Base-by-base conservation (phyloP, 2,797 vertebrate species). In the Aeoliscus strigatus region DNA sequence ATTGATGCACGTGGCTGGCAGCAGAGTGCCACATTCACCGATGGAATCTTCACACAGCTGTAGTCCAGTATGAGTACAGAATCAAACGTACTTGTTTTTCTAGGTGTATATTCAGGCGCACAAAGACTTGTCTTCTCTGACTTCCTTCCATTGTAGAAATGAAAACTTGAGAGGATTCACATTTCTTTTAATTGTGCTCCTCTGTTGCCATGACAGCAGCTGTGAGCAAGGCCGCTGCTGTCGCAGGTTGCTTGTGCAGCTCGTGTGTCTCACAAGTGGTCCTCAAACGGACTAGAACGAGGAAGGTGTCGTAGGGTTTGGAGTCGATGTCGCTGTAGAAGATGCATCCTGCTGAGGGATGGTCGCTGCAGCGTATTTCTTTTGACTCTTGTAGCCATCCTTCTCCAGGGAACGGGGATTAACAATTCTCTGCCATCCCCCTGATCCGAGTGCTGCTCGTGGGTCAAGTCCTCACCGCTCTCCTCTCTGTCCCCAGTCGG, bases 201-300 rank as follows among this genome's bases (percentile, higher is more conserved):
- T 73, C 62, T 66, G 89, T 90, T 91, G 86, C 88, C 84, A 90
- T 90, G 87, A 75, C 85, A 88, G 85, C 84, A 30, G 61, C 70
- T 76, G 69, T 67, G 77, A 83, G 81, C 71, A 45, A 57, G 80
- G 58, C 73, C 77, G 75, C 78, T 77, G 77, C 84, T 88, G 83
- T 87, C 81, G 80, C 80, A 80, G 82, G 81, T 82, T 90, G 87
- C 88, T 87, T 87, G 77, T 83, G 80, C 75, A 77, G 83, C 80
- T 79, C 77, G 79, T 70, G 72, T 83, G 75, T 77, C 77, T 34
- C 79, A 44, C 62, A 77, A 87, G 84, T 80, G 83, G 75, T 77
- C 78, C 80, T 85, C 76, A 37, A 72, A 79, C 81, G 48, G 61
- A 77, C 73, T n/a, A n/a, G n/a, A 51, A 35, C 40, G 32, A 36